Base-by-base conservation (phyloP, 2,113 vertebrate species). In the Microcebus lehilahytsara region DNA sequence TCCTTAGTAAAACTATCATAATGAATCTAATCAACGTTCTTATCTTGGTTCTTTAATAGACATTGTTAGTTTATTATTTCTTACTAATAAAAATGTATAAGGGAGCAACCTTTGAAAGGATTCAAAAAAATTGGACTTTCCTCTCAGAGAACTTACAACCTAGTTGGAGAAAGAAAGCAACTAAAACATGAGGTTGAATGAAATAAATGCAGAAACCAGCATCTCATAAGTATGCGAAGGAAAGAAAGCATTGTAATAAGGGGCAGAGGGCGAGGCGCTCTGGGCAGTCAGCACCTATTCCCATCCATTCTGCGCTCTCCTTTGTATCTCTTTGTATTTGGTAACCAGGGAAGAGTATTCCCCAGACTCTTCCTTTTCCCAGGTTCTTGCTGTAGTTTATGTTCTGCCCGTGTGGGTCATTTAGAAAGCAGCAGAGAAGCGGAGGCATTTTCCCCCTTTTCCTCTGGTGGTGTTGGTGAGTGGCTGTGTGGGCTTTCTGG, bases 41-140 rank as follows among this genome's bases (percentile, higher is more conserved):
- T 91, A 23, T 79, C n/a, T 87, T 87, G 49, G 42, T 87, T 75
- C 42, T 92, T n/a, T 49, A 40, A n/a, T 46, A 37, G 64, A 85
- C 20, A 37, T 67, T 16, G 49, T 75, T 64, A 87, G 34, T 16
- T 42, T 86, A 80, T 71, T 37, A 66, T 66, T 91, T 46, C 64
- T 95, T 87, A 87, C 58, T 81, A 83, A 67, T 91, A 46, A 87
- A 95, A 83, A 83, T 67, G 16, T 49, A 40, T 53, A 75, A 75
- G 49, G 49, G 40, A 81, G 17, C 53, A 67, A 30, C 40, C n/a
- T 40, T 40, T 56, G 20, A 78, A 95, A 75, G 9, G 32, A 87
- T 83, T 56, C 6, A 83, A 49, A 83, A 17, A 34, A 88, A 69
- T 23, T 14, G 23, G 64, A 32, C 22, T 87, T 23, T 81, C 27